Evolutionary conservation across 2,888 invertebrate species (phyloP), one percentile per base, ranked within the genome.

Genomic region (Meganola albula): DNA sequence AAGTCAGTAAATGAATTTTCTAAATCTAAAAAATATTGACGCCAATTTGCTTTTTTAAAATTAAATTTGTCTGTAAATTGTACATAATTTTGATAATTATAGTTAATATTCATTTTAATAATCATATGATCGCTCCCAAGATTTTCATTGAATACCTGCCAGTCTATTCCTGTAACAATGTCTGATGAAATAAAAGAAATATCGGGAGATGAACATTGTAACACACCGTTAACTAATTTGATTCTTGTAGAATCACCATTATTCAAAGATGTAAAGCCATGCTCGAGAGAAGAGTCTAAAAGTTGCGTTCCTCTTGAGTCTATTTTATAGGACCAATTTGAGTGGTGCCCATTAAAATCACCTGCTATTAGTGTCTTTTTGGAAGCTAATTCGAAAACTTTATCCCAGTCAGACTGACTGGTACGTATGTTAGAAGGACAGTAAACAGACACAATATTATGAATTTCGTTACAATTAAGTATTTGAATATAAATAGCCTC

Each of bases 401-500:
- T 9, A 12, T 28, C 28, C 28, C 28, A 28, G 3, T 28, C 21
- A 12, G 13, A 22, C 1, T 8, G 2, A 12, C 13, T 21, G 2
- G 21, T 28, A 2, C 22, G 28, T 2, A 27, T 18, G 12, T 10
- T 12, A 12, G 20, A 27, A 1, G 27, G 20, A 11, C 27, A 27
- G n/a, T 13, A 28, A 2, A 33, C n/a, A 26, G 9, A 7, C 10
- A 33, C 16, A 14, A 33, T 16, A 12, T 33, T 4, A 12, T 33
- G 27, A 4, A 33, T 5, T 18, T 27, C 16, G 11, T 33, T 27
- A 22, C 27, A 33, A 12, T 33, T 33, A 0, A 23, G 4, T 18
- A 33, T 18, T 24, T 27, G 23, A 3, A 33, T 27, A 27, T 24
- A 8, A 24, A 27, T 12, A 2, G 27, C 10, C 12, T 33, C 27